A percentile compares a stretch with the other conserved stretches of the same genome.
Evolutionary conservation across 2,888 invertebrate genomes (phyloP).

Genomic region (Abrostola tripartita): DNA sequence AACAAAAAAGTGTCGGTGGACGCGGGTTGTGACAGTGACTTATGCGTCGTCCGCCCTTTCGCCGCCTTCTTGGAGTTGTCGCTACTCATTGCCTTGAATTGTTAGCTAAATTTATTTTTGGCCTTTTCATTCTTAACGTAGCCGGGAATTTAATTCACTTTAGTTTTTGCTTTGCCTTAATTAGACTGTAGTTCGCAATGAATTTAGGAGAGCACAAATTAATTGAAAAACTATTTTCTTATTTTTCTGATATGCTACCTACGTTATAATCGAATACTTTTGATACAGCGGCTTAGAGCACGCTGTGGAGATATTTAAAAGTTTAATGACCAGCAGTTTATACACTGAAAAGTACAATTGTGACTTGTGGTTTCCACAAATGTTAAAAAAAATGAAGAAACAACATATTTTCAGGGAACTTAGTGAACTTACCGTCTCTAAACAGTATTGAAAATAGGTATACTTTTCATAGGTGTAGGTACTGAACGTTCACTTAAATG

Average conservation of each 20-base stretch:
- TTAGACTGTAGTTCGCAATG: slow-evolving; percentile 20
- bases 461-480: too few relatives aligned
- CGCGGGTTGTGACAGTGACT: slow-evolving; percentile 82
- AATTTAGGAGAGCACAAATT: slow-evolving; percentile 12
- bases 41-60: slow-evolving; percentile 80
- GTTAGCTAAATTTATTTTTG: slow-evolving; percentile 67
- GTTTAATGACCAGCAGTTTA: background rate
- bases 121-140: slow-evolving; percentile 39
- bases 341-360: background rate
- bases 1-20: slow-evolving; percentile 76
- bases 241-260: slow-evolving; percentile 16
- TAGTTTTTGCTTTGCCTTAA: slow-evolving; percentile 27
- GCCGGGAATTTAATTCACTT: slow-evolving; percentile 28
- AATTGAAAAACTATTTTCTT: slow-evolving; percentile 18
- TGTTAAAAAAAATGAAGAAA: too few relatives aligned
- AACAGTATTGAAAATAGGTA: too few relatives aligned
- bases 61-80: slow-evolving; percentile 76
- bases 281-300: slow-evolving; percentile 1
- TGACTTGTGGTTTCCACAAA: background rate
- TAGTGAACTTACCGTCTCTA: too few relatives aligned
- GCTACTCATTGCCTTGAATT: slow-evolving; percentile 76
- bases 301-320: background rate
- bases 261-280: slow-evolving; percentile 5
- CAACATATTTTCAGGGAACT: too few relatives aligned
- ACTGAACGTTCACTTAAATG: too few relatives aligned